These are phyloP conservation scores for Leptinotarsa peninsularis DNA, from an alignment of 2,888 invertebrate genomes.

Conservation along the genomic window DNA sequence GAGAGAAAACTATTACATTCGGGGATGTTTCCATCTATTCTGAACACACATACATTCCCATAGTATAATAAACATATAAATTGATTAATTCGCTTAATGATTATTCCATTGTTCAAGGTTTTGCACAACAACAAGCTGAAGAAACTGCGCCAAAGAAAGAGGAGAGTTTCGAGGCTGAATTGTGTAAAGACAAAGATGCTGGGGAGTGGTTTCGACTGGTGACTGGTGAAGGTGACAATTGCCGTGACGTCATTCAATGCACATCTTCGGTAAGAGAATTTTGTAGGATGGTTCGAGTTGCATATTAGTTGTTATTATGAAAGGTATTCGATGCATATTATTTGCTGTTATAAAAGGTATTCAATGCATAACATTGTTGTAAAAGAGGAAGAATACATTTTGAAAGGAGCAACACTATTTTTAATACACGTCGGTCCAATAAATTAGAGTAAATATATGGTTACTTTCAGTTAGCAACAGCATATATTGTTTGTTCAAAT, in stretches of 20 bases:
- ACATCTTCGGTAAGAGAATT: constrained; percentile 82
- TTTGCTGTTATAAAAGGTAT: background rate
- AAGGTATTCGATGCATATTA: background rate
- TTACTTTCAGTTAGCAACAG: too few species aligned
- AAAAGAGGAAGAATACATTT: too few species aligned
- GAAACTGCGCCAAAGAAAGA: constrained; percentile 78
- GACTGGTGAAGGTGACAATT: constrained; percentile 90
- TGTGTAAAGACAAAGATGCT: constrained; percentile 94
- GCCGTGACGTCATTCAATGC: constrained; percentile 95
- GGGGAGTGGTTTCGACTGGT: constrained; percentile 95
- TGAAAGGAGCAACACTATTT: too few species aligned
- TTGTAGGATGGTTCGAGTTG: background rate
- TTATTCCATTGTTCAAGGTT: constrained; percentile 30
- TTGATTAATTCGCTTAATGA: constrained; percentile 23
- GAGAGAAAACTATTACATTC: too few species aligned
- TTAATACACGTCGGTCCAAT: too few species aligned
- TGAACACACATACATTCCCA: background rate
- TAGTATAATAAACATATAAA: background rate
- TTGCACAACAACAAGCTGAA: constrained; percentile 68
- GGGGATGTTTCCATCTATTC: too few species aligned
- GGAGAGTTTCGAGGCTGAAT: constrained; percentile 87
- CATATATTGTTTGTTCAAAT: too few species aligned
- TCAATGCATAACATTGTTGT: background rate
- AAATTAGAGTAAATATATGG: too few species aligned
- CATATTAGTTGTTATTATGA: background rate